Evolutionary conservation across 37 sponge, comb jelly and placozoan genomes (phyloP), one percentile per base, ranked within the genome.

Genomic region (Cladorhizidae sp.): DNA sequence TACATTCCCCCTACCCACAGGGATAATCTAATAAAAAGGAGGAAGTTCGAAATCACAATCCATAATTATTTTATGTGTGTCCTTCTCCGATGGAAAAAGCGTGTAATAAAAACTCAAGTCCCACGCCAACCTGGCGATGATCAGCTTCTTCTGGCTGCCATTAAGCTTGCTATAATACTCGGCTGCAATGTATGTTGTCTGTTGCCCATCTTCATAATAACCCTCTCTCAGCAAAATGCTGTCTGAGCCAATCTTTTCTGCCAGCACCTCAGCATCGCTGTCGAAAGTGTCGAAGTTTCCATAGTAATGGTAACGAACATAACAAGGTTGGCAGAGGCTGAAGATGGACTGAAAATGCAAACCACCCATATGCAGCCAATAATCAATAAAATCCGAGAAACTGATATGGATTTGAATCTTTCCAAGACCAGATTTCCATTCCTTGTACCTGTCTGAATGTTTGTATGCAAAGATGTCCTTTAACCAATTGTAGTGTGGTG

Each of bases 401-500:
- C 70, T 63, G 9, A 79, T 51, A 15, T 49, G 15, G 9, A 67
- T 25, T 1, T 33, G 41, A 2, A 18, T 2, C 9, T 3, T 43
- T 15, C 65, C 67, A 15, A 32, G 35, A 18, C 8, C 37, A 2
- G 3, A 1, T 35, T 9, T 7, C 80, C 80, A 79, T 1, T 35
- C 17, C 22, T 68, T 43, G 35, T 67, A 79, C 54, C 31, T 1
- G 1, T 31, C 38, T 2, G 80, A 70, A 32, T 68, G 80, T 2
- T 25, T 67, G 69, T 43, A 35, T 33, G 25, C 35, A 14, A 40
- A 79, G 18, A 79, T 79, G 1, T 49, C 40, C 35, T 26, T 45
- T 1, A 57, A 15, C 80, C 80, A 79, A 70, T 79, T 79, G 70
- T 69, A 79, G 57, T 79, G 80, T 35, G 80, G 70, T 15, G 43